Evolutionary conservation across 1,140 invertebrate genomes (phyloP).

Genomic region (Anoplophora glabripennis): DNA sequence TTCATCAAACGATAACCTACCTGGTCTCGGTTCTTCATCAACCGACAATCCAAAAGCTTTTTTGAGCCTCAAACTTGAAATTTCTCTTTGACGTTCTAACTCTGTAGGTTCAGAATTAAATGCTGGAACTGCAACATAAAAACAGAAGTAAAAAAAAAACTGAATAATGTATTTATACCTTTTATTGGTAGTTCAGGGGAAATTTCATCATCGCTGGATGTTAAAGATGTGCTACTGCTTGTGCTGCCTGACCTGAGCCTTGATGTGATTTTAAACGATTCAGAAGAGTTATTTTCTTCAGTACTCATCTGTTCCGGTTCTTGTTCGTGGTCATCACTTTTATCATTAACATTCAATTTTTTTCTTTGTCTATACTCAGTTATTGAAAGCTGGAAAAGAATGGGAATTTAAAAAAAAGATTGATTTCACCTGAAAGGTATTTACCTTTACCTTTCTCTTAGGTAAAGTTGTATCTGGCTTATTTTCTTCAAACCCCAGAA

Average conservation of each 20-base stretch:
- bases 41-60: slow-evolving; percentile 44
- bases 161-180: slow-evolving; percentile 24
- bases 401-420: not conserved
- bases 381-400: slow-evolving; percentile 60
- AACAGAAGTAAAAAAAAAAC: not conserved
- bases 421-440: not conserved
- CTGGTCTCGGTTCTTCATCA: slow-evolving; percentile 39
- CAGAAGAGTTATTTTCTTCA: slow-evolving; percentile 45
- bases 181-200: slow-evolving; percentile 42
- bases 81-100: slow-evolving; percentile 71
- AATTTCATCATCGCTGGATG: slow-evolving; percentile 56
- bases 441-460: slow-evolving; percentile 45
- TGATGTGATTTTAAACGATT: slow-evolving; percentile 44
- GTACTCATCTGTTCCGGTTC: slow-evolving; percentile 23
- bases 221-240: slow-evolving; percentile 53
- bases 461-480: slow-evolving; percentile 33
- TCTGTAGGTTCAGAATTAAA: slow-evolving; percentile 68
- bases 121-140: slow-evolving; percentile 40
- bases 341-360: slow-evolving; percentile 50
- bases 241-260: slow-evolving; percentile 53
- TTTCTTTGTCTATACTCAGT: slow-evolving; percentile 69
- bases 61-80: slow-evolving; percentile 69
- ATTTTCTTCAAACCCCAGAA: slow-evolving; percentile 43
- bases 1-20: slow-evolving; percentile 29
- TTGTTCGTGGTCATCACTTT: slow-evolving; percentile 30